Conservation (phyloP, 37 sponge, comb jelly and placozoan species). For the Beroe forskalii region DNA sequence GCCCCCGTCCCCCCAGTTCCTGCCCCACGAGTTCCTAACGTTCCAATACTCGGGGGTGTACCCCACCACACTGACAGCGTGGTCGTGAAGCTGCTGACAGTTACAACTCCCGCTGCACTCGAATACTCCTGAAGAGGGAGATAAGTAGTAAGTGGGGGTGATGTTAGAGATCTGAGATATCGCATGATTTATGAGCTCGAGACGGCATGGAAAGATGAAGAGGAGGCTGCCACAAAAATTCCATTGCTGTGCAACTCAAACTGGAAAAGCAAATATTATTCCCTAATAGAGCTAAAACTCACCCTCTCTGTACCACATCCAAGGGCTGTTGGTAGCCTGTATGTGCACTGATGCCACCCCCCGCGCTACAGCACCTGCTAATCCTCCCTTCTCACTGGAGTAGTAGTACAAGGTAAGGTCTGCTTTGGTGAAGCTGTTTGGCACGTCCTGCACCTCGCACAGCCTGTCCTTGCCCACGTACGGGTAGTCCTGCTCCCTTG, state of each 20-base stretch:
- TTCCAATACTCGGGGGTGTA: background rate
- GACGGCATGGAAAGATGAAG: no score
- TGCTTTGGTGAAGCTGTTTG: background rate
- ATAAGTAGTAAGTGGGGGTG: background rate
- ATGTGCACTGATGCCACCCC: background rate
- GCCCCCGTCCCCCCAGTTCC: background rate
- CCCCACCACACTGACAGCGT: background rate
- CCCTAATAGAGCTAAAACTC: no score
- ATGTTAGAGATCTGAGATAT: no score
- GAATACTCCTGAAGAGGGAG: background rate
- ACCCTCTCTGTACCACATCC: background rate
- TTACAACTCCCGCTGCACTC: background rate
- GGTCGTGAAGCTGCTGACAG: background rate
- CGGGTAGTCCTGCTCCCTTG: background rate
- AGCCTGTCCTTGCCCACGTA: background rate
- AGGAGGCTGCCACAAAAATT: no score
- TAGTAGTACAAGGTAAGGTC: background rate
- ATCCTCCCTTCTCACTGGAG: background rate
- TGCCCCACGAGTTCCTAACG: background rate
- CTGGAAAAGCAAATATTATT: no score
- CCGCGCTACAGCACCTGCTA: background rate
- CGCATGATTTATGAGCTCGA: no score
- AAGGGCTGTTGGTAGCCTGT: background rate
- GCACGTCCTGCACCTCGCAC: background rate
- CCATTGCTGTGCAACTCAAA: no score